Conservation (phyloP, 2,888 invertebrate genomes). For the Archips xylosteana region DNA sequence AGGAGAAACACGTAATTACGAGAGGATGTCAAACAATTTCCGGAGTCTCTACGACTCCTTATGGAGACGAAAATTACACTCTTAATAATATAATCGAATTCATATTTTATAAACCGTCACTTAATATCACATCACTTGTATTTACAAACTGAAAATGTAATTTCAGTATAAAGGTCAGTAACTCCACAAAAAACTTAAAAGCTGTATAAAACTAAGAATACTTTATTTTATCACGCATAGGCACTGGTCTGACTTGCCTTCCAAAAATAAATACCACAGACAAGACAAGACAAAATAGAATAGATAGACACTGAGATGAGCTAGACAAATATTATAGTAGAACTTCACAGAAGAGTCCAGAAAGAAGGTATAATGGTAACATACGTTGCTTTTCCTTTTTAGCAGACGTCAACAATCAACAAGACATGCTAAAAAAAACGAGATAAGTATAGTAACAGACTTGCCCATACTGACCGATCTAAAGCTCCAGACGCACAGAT, state of each 20-base stretch:
- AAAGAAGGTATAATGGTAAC: no score
- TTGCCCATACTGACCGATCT: no score
- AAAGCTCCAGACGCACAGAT: no score
- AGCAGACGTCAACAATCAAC: no score
- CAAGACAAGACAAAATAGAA: conserved; percentile 7
- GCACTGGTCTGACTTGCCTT: conserved; percentile 59
- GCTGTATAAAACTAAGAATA: conserved; percentile 12
- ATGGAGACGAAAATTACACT: conserved; percentile 14
- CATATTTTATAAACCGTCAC: background rate
- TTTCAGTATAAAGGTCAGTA: background rate
- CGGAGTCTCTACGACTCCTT: conserved; percentile 19
- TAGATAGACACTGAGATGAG: no score
- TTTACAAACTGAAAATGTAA: background rate
- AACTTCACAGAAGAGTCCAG: no score
- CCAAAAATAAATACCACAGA: conserved; percentile 66
- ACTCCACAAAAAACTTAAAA: conserved; percentile 9
- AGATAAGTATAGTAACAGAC: no score
- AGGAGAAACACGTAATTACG: conserved; percentile 27
- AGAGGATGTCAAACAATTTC: conserved; percentile 39
- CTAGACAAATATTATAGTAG: no score
- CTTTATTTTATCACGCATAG: conserved; percentile 34
- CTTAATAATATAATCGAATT: background rate
- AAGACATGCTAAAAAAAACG: no score
- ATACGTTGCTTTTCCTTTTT: no score
- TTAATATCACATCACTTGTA: background rate